These are phyloP conservation scores for Rutilus rutilus DNA, from an alignment of 2,113 vertebrate genomes.

Conservation along the genomic window DNA sequence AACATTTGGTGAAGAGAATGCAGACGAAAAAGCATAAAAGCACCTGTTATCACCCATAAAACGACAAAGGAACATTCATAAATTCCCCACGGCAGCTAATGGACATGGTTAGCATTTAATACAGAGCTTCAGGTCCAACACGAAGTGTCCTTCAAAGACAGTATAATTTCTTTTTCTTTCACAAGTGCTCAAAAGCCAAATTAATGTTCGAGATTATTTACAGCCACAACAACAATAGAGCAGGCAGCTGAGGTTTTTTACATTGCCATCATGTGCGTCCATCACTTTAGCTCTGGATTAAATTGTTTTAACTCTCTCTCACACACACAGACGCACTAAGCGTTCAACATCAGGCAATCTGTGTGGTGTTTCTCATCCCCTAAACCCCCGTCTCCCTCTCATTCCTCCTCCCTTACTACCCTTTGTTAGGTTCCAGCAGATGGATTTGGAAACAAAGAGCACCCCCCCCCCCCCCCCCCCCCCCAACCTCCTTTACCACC, in stretches of 20 bases:
- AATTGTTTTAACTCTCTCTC: constrained; percentile 13
- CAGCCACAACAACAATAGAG: not conserved
- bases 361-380: constrained; percentile 60
- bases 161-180: not conserved
- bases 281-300: not conserved
- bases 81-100: not conserved
- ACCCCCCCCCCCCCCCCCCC: constrained; percentile 68
- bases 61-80: not conserved
- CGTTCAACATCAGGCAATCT: constrained; percentile 31
- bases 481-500: constrained; percentile 58
- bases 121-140: not conserved
- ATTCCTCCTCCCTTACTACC: constrained; percentile 66
- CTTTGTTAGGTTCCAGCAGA: constrained; percentile 87
- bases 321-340: constrained; percentile 3
- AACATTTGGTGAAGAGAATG: not conserved
- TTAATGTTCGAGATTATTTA: not conserved
- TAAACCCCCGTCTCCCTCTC: constrained; percentile 54
- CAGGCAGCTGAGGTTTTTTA: not conserved
- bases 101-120: not conserved
- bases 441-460: constrained; percentile 84
- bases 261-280: not conserved
- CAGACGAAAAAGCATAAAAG: constrained; percentile 1
- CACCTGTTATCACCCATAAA: constrained; percentile 30
- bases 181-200: not conserved
- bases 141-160: not conserved